A percentile compares a stretch with the other conserved stretches of the same genome.
Evolutionary conservation across 2,888 invertebrate species (phyloP).

Genomic region (Chymomyza procnemis): DNA sequence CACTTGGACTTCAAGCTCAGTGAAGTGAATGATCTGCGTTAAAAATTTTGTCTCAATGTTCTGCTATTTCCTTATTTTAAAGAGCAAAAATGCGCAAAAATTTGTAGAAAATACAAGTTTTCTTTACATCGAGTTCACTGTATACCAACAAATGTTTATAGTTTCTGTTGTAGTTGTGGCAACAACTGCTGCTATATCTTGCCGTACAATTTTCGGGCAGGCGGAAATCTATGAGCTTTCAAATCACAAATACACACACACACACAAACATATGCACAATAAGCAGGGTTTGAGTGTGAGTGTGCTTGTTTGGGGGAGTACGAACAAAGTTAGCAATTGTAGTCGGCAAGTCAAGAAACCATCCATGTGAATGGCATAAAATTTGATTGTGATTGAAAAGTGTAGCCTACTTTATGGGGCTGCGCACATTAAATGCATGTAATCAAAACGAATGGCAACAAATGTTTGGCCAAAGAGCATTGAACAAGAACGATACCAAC

Average conservation of each 20-base stretch:
- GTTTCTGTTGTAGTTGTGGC: conserved; percentile 23
- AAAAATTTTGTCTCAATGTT: too few species aligned
- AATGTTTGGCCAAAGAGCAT: conserved; percentile 4
- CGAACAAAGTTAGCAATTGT: neutral
- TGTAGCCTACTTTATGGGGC: conserved; percentile 68
- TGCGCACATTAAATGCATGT: conserved; percentile 69
- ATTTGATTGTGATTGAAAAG: conserved; percentile 73
- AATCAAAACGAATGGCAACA: conserved; percentile 65
- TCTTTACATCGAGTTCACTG: conserved; percentile 13
- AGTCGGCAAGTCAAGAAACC: neutral
- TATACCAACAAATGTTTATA: neutral
- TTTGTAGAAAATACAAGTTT: neutral
- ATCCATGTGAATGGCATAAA: conserved; percentile 47
- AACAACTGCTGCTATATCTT: neutral
- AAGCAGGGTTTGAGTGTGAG: conserved; percentile 5
- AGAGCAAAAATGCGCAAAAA: too few species aligned
- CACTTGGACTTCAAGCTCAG: too few species aligned
- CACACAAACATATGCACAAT: conserved; percentile 5
- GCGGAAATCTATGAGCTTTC: conserved; percentile 59
- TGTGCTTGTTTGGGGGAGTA: conserved; percentile 1
- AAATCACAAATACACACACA: conserved; percentile 17
- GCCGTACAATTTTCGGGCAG: conserved; percentile 28
- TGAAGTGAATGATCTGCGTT: too few species aligned
- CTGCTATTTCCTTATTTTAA: too few species aligned
- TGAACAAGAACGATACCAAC: neutral